Evolutionary conservation across 53 echinoderm and acorn worm species (phyloP), one percentile per base, ranked within the genome.

Genomic region (Mesocentrotus franciscanus): DNA sequence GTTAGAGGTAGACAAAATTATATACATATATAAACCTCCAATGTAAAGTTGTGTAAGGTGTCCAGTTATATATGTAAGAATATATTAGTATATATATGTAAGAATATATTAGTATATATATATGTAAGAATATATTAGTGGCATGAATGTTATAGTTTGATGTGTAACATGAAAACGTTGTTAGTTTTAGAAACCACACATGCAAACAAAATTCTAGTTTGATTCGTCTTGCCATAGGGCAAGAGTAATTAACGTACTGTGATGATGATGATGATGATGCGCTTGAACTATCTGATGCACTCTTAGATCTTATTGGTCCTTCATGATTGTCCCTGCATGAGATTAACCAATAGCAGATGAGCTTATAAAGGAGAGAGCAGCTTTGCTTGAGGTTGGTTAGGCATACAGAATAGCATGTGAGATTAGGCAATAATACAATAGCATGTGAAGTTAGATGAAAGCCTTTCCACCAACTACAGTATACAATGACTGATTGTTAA

Each of bases 191-290:
- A 42, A 87, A 87, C n/a, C 87, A 87, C 9, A 87, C 87, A 87
- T 87, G 87, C 87, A 87, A 87, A 87, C 87, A 87, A 12, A 87
- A 87, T 29, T 56, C 58, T 87, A 87, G 58, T 87, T 91, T 9
- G 66, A 36, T 7, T 66, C 1, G 1, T 91, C 39, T 91, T 91
- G 66, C 91, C 5, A 91, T 30, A 55, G 20, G 39, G 68, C 92
- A 68, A 33, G 42, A 78, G 4, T 9, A 10, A 79, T 93, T 85
- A 85, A 94, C 95, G 62, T 94, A 94, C 95, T 94, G 95, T 94
- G 95, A 94, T 94, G 95, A 87, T 85, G 95, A 94, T 94, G 95
- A 87, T 85, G 95, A 94, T 85, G 95, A 94, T 64, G 95, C 95
- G 42, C 85, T 94, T 94, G 94, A 94, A 61, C 94, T 94, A 94